These are phyloP conservation scores for Spisula subtruncata DNA, from an alignment of 2,888 invertebrate species.

Conservation along the genomic window DNA sequence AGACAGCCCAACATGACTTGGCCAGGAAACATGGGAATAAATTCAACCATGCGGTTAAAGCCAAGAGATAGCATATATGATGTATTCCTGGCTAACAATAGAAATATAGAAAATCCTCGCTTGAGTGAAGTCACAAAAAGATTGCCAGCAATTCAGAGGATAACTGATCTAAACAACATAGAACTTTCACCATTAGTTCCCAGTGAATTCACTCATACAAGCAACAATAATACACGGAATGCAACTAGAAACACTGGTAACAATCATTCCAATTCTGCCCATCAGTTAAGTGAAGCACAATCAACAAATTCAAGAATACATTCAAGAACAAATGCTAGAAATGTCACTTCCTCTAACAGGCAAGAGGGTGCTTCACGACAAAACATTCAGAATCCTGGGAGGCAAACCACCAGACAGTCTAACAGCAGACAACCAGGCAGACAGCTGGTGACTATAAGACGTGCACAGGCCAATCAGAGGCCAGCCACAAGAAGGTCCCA, in stretches of 20 bases:
- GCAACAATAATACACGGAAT: background rate
- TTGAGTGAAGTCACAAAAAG: slow-evolving; percentile 41
- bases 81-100: slow-evolving; percentile 4
- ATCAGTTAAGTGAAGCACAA: background rate
- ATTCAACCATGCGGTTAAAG: slow-evolving; percentile 31
- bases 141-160: slow-evolving; percentile 49
- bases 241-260: background rate
- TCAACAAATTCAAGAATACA: background rate
- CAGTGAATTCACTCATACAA: slow-evolving; percentile 6
- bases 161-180: slow-evolving; percentile 41
- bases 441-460: background rate
- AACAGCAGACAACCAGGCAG: background rate
- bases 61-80: slow-evolving; percentile 29
- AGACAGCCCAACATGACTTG: slow-evolving; percentile 7
- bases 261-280: background rate
- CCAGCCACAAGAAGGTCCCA: background rate
- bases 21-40: background rate
- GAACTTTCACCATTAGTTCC: slow-evolving; percentile 20
- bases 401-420: background rate
- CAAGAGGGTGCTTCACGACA: background rate
- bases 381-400: background rate
- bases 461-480: background rate
- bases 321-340: background rate
- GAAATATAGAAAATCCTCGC: background rate
- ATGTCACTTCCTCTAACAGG: background rate